phyloP scores from a whole-genome alignment of 2,888 invertebrate species.

The Schizaphis graminum region DNA sequence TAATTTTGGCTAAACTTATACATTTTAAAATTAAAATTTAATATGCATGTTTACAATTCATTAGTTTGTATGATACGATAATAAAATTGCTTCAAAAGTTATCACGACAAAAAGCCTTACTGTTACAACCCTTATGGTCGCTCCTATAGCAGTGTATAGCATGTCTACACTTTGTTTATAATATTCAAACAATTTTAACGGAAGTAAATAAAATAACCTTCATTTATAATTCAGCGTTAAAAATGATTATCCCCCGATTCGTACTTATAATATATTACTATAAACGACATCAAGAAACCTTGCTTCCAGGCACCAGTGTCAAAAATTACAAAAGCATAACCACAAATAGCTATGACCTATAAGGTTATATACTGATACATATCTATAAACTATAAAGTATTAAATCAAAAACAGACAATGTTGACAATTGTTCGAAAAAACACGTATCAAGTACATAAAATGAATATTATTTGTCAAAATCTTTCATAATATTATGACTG shows the following conservation, averaged over 20 bases:
- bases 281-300: constrained; percentile 47
- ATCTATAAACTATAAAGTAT: constrained; percentile 31
- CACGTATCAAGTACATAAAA: constrained; percentile 9
- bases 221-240: constrained; percentile 34
- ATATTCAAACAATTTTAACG: neutral
- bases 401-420: constrained; percentile 12
- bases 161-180: neutral
- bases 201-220: constrained; percentile 52
- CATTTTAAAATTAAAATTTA: neutral
- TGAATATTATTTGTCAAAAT: constrained; percentile 45
- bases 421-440: constrained; percentile 39
- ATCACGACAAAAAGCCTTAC: neutral
- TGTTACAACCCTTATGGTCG: neutral
- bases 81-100: neutral
- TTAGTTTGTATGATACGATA: neutral
- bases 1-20: neutral
- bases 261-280: constrained; percentile 9
- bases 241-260: neutral
- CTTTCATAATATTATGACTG: constrained; percentile 5
- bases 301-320: constrained; percentile 54
- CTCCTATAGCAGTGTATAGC: neutral
- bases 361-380: constrained; percentile 49
- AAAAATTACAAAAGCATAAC: constrained; percentile 41
- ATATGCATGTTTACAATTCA: neutral
- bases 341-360: constrained; percentile 31